Conservation (phyloP, 1,140 invertebrate species). For the Heliconius congener region DNA sequence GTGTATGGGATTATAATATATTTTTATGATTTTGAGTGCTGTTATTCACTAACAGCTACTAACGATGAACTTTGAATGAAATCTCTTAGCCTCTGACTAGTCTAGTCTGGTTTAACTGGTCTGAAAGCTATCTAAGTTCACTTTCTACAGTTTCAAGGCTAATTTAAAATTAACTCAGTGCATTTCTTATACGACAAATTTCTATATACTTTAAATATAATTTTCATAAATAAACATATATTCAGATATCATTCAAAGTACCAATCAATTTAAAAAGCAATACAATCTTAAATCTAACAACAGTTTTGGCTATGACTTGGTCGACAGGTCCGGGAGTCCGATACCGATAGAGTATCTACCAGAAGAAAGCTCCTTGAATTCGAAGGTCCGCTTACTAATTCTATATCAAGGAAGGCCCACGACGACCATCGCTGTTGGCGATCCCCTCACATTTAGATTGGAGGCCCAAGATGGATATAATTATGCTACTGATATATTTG, state of each 20-base stretch:
- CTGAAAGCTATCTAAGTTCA: conserved; percentile 1
- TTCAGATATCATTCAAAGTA: conserved; percentile 68
- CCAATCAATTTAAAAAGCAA: conserved; percentile 31
- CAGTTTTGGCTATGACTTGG: conserved; percentile 70
- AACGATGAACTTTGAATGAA: conserved; percentile 78
- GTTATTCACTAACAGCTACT: conserved; percentile 81
- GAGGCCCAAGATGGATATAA: conserved; percentile 95
- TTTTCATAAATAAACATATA: not conserved
- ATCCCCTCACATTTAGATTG: conserved; percentile 93
- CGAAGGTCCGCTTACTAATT: conserved; percentile 91
- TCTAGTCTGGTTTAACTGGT: conserved; percentile 1
- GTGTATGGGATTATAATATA: conserved; percentile 33
- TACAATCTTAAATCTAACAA: conserved; percentile 67
- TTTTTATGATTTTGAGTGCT: conserved; percentile 61
- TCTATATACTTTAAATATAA: not conserved
- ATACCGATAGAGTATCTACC: conserved; percentile 95
- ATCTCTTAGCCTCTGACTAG: conserved; percentile 27
- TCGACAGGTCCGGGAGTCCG: conserved; percentile 90
- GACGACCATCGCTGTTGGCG: conserved; percentile 96
- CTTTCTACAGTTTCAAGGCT: not conserved
- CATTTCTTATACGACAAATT: not conserved
- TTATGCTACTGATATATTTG: conserved; percentile 94
- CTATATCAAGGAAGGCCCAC: conserved; percentile 94
- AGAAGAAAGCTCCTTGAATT: conserved; percentile 94
- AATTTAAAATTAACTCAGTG: not conserved